phyloP scores from a whole-genome alignment of 2,797 vertebrate species.

The Crenichthys baileyi region DNA sequence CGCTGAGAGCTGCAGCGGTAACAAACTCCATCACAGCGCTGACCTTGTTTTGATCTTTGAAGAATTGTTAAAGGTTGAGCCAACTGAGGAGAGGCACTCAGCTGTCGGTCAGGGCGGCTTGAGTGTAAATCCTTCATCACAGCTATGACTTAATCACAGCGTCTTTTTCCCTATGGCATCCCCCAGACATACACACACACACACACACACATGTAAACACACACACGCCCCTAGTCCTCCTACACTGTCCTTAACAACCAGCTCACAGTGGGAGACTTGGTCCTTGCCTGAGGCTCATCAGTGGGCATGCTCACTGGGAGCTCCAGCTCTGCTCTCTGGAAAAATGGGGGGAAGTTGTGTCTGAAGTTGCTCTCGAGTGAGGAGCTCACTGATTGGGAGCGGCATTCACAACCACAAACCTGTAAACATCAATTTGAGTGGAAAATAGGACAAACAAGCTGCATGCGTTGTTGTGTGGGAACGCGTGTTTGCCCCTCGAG shows the following conservation, averaged over 20 bases:
- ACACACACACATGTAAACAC: conserved; percentile 11
- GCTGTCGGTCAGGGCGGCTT: conserved; percentile 63
- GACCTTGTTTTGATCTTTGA: conserved; percentile 71
- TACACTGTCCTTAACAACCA: conserved; percentile 56
- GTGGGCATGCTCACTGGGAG: conserved; percentile 59
- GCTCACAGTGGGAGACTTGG: conserved; percentile 68
- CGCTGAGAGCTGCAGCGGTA: neutral
- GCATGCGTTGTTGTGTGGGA: conserved; percentile 24
- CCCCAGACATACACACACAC: conserved; percentile 19
- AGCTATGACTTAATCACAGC: conserved; percentile 78
- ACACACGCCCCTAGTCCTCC: conserved; percentile 22
- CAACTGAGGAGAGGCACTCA: conserved; percentile 60
- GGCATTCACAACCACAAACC: conserved; percentile 68
- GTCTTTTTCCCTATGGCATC: conserved; percentile 45
- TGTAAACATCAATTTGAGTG: conserved; percentile 71
- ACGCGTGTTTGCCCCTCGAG: neutral
- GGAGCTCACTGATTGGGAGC: conserved; percentile 76
- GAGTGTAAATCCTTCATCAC: conserved; percentile 76
- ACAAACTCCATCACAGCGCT: conserved; percentile 38
- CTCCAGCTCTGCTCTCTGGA: conserved; percentile 56
- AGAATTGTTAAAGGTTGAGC: conserved; percentile 56
- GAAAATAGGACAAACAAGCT: conserved; percentile 29
- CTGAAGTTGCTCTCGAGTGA: conserved; percentile 70
- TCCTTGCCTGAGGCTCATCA: conserved; percentile 73
- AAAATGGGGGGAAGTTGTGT: conserved; percentile 24